A percentile compares a stretch with the other conserved stretches of the same genome.
Evolutionary conservation across 2,888 invertebrate genomes (phyloP).

Genomic region (Psococerastis gibbosa): DNA sequence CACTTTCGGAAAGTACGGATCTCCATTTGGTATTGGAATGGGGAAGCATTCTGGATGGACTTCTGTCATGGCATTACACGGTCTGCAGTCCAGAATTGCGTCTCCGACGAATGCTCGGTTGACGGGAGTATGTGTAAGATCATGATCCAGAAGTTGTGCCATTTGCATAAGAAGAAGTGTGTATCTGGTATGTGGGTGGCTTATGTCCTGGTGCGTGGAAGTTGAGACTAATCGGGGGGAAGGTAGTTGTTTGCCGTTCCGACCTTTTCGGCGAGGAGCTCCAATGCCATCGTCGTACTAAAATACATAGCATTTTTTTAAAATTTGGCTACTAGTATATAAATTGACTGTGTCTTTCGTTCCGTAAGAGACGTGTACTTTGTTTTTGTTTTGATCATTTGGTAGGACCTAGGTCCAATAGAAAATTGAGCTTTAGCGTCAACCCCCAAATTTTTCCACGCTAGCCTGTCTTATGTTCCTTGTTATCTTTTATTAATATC

Average conservation of each 20-base stretch:
- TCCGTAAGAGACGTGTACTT: no score
- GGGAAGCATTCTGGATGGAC: conserved; percentile 34
- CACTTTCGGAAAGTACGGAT: conserved; percentile 30
- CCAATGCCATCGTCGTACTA: conserved; percentile 28
- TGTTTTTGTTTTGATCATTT: no score
- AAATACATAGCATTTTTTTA: no score
- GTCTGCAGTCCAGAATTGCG: conserved; percentile 27
- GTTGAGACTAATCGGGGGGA: conserved; percentile 29
- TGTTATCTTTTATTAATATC: no score
- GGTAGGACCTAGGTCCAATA: no score
- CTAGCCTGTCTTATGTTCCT: no score
- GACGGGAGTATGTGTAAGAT: conserved; percentile 34
- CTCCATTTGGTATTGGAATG: conserved; percentile 29
- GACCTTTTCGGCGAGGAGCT: conserved; percentile 24
- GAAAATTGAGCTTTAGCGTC: no score
- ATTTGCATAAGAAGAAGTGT: conserved; percentile 34
- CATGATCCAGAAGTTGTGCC: conserved; percentile 35
- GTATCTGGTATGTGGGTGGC: conserved; percentile 27
- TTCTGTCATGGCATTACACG: conserved; percentile 28
- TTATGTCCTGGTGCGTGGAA: conserved; percentile 28
- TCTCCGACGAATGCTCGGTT: conserved; percentile 27
- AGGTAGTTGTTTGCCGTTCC: conserved; percentile 26
- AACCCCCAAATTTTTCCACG: no score
- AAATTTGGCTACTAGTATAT: no score
- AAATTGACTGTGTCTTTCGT: no score